These are phyloP conservation scores for Biston stratarius DNA, from an alignment of 2,888 invertebrate species.

Conservation along the genomic window DNA sequence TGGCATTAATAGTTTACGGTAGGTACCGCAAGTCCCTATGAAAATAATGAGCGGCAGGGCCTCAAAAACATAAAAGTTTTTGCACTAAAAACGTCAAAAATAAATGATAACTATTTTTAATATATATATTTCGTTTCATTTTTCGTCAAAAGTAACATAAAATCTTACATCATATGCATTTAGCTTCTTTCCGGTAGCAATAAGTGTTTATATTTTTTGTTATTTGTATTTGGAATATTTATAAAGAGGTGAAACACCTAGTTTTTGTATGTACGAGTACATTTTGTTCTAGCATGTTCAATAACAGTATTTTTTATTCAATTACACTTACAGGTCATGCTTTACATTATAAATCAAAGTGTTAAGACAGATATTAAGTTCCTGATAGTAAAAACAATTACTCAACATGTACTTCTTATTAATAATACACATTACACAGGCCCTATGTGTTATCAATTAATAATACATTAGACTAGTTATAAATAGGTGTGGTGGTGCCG, in stretches of 20 bases:
- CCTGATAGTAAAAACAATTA: constrained; percentile 30
- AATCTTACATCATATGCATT: no score
- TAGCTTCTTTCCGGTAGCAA: no score
- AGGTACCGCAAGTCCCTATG: not conserved
- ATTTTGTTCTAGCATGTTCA: constrained; percentile 7
- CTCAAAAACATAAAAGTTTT: no score
- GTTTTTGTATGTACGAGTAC: no score
- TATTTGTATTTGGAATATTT: no score
- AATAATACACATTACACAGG: not conserved
- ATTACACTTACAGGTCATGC: constrained; percentile 12
- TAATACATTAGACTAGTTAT: not conserved
- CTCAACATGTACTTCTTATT: constrained; percentile 4
- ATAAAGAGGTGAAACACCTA: no score
- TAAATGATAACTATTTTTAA: no score
- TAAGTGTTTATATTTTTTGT: no score
- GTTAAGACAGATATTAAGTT: constrained; percentile 40
- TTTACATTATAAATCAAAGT: constrained; percentile 41
- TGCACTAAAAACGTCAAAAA: no score
- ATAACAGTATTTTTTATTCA: constrained; percentile 37
- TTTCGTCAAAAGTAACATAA: no score
- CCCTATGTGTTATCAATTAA: not conserved
- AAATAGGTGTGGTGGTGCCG: not conserved
- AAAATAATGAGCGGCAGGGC: no score
- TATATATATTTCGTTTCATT: no score
- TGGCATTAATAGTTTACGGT: not conserved